phyloP scores from a whole-genome alignment of 2,888 invertebrate species.

The Corythucha ciliata region DNA sequence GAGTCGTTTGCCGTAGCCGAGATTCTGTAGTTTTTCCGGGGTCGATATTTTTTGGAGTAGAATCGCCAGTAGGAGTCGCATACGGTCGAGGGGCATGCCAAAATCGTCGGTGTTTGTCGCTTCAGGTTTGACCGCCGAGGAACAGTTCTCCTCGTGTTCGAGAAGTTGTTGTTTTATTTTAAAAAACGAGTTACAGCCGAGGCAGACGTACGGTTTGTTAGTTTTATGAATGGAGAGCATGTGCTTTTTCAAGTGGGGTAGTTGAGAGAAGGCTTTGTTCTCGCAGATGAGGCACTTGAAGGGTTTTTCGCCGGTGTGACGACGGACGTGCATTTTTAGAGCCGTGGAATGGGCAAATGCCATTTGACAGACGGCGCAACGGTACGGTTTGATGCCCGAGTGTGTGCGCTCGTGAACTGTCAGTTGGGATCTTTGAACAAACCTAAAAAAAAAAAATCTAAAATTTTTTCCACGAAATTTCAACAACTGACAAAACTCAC shows the following conservation, averaged over 20 bases:
- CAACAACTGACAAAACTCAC: not conserved
- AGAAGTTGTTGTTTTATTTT: conserved; percentile 66
- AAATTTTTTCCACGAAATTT: too few species aligned
- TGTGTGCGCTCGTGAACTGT: conserved; percentile 78
- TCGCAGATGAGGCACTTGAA: conserved; percentile 48
- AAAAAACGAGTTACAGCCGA: conserved; percentile 61
- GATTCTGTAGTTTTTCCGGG: conserved; percentile 62
- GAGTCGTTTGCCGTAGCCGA: conserved; percentile 64
- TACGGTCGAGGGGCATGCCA: conserved; percentile 57
- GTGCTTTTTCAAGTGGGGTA: conserved; percentile 80
- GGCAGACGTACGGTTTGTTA: conserved; percentile 66
- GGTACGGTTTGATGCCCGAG: conserved; percentile 70
- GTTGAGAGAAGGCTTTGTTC: conserved; percentile 64
- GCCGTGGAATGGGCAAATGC: conserved; percentile 79
- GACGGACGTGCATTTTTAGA: conserved; percentile 67
- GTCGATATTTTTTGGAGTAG: conserved; percentile 73
- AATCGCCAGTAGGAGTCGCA: conserved; percentile 70
- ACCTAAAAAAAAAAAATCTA: conserved; percentile 40
- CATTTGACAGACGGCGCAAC: conserved; percentile 66
- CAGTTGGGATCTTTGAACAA: conserved; percentile 74
- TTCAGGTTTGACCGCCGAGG: conserved; percentile 8
- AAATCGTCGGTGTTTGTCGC: conserved; percentile 41
- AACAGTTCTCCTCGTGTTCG: conserved; percentile 18
- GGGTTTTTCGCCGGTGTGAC: conserved; percentile 79
- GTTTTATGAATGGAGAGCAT: conserved; percentile 77